Evolutionary conservation across 2,797 vertebrate species (phyloP).

Genomic region (Vipera latastei): DNA sequence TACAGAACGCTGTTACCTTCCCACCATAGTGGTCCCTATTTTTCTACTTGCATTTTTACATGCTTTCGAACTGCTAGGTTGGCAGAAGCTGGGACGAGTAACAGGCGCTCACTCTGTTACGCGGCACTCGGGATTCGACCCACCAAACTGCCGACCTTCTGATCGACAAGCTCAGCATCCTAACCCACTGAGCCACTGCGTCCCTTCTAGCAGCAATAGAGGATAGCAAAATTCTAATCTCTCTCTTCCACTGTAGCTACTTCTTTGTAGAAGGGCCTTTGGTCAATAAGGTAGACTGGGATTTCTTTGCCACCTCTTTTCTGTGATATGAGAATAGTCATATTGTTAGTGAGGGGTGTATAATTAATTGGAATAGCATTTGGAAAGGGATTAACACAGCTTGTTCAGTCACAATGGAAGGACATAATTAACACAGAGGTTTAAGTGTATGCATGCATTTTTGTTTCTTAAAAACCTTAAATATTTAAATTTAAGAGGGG

Average conservation of each 20-base stretch:
- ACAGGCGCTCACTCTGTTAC: too few relatives aligned
- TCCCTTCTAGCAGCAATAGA: not conserved
- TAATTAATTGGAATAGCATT: not conserved
- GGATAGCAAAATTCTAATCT: not conserved
- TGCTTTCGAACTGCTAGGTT: too few relatives aligned
- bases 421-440: not conserved
- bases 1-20: too few relatives aligned
- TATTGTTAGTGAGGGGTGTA: not conserved
- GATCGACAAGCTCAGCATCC: too few relatives aligned
- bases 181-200: too few relatives aligned
- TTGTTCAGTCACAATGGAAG: not conserved
- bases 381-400: not conserved
- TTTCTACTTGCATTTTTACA: too few relatives aligned
- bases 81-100: too few relatives aligned
- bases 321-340: not conserved
- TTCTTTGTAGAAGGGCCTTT: not conserved
- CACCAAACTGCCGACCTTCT: too few relatives aligned
- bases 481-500: not conserved
- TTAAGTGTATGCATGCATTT: not conserved
- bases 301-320: not conserved
- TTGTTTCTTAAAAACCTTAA: not conserved
- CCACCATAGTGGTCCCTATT: too few relatives aligned
- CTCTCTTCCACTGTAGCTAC: not conserved
- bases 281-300: not conserved
- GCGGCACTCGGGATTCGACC: too few relatives aligned